A percentile compares a stretch with the other conserved stretches of the same genome.
These are phyloP conservation scores for Atractosteus spatula DNA, from an alignment of 2,113 vertebrate genomes.

Conservation along the genomic window DNA sequence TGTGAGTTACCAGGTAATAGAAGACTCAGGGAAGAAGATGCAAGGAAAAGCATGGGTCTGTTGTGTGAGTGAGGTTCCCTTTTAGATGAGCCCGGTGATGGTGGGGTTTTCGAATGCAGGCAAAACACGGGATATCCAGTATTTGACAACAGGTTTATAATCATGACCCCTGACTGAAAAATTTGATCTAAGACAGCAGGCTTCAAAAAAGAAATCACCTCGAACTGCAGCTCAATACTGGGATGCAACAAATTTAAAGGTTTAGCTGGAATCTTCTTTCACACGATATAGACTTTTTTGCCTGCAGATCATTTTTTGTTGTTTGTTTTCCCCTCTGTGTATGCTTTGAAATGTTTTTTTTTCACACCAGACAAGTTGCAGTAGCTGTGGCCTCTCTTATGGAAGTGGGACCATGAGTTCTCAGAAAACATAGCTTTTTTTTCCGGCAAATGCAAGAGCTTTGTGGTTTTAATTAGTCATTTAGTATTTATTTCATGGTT, in stretches of 20 bases:
- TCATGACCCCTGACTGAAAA: conserved; percentile 39
- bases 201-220: conserved; percentile 43
- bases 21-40: too few species aligned
- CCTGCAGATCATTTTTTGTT: conserved; percentile 35
- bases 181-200: conserved; percentile 21
- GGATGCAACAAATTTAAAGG: conserved; percentile 41
- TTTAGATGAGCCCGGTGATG: too few species aligned
- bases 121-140: too few species aligned
- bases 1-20: too few species aligned
- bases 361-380: conserved; percentile 34
- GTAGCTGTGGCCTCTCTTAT: conserved; percentile 42
- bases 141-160: conserved; percentile 25
- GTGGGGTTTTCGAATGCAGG: too few species aligned
- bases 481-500: conserved; percentile 58
- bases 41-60: too few species aligned
- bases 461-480: conserved; percentile 71
- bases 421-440: conserved; percentile 59
- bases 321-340: conserved; percentile 34
- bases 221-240: conserved; percentile 42
- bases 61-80: too few species aligned
- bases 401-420: conserved; percentile 50
- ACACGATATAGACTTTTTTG: conserved; percentile 45
- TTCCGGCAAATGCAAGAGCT: conserved; percentile 49
- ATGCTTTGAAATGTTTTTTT: conserved; percentile 35
- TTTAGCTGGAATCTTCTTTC: conserved; percentile 26